A percentile compares a stretch with the other conserved stretches of the same genome.
These are phyloP conservation scores for Psylliodes chrysocephalus DNA, from an alignment of 2,888 invertebrate genomes.

Conservation along the genomic window DNA sequence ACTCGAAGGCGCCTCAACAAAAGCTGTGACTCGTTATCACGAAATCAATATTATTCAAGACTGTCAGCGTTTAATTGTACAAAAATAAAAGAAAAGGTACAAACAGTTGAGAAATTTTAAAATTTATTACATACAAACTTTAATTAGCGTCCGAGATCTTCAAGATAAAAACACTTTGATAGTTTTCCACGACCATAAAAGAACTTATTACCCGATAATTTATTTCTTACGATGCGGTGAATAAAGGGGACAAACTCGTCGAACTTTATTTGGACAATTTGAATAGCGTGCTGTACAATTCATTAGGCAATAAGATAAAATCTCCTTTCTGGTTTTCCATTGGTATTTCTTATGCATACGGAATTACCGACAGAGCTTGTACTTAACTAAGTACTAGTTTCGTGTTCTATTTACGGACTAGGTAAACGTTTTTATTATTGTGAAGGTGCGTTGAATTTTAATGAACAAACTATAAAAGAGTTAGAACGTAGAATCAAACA, in stretches of 20 bases:
- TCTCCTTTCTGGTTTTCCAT: conserved; percentile 11
- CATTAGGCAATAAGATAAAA: conserved; percentile 26
- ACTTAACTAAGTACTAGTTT: background rate
- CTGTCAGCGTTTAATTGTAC: background rate
- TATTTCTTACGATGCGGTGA: conserved; percentile 13
- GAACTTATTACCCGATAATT: conserved; percentile 7
- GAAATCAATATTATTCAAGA: background rate
- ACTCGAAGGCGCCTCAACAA: too few relatives aligned
- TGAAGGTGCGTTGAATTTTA: conserved; percentile 3
- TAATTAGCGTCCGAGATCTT: conserved; percentile 8
- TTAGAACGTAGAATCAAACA: too few relatives aligned
- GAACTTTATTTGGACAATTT: conserved; percentile 16
- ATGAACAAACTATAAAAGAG: conserved; percentile 5
- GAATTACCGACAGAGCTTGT: too few relatives aligned
- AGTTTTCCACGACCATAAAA: conserved; percentile 1
- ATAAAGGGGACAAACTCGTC: background rate
- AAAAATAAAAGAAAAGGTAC: too few relatives aligned
- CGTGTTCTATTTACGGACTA: conserved; percentile 1
- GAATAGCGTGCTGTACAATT: conserved; percentile 12
- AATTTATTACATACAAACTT: conserved; percentile 9
- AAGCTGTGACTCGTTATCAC: background rate
- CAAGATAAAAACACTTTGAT: conserved; percentile 9
- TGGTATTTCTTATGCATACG: conserved; percentile 16
- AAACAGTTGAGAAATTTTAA: conserved; percentile 7
- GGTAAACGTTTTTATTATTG: background rate